Evolutionary conservation across 2,113 vertebrate species (phyloP), one percentile per base, ranked within the genome.

Genomic region (Myodes glareolus): DNA sequence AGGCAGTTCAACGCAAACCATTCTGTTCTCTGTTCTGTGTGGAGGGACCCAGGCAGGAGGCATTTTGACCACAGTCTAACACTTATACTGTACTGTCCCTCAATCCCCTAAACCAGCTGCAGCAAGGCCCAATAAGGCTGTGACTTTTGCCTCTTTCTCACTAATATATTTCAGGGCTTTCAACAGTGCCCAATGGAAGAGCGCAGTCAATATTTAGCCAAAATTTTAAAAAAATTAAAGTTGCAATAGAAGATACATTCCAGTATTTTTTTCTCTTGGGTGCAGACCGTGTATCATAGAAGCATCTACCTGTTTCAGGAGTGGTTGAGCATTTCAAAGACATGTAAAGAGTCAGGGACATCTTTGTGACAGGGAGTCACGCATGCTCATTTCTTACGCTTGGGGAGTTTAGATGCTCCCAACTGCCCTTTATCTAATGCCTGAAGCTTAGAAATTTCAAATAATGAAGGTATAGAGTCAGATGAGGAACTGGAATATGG

Each of bases 341-440:
- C 1, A 31, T 13, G 5, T 31, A 65, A 45, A n/a, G 0, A 11
- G 0, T 1, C 33, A 68, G 39, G 19, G 27, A 9, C 11, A 50
- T 2, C 2, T 7, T 52, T 72, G 3, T 47, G 55, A 14, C 0
- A 1, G 42, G 84, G 27, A 58, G 11, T 63, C 4, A 6, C 0
- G 0, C 9, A 5, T 1, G 50, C n/a, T 91, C 10, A 29, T 50
- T 23, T 73, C 80, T 33, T 47, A 92, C 7, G n/a, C 5, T 0
- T 19, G 47, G 70, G 36, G 14, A 76, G 39, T 68, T 82, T 5
- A 13, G 29, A 39, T 50, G 76, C 81, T 92, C 33, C 0, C 12
- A 17, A 0, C 17, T n/a, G 29, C 5, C 27, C 5, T 39, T 10
- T 45, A 12, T 52, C 2, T 25, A 45, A 55, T 0, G 27, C 45